Base-by-base conservation (phyloP, 2,888 invertebrate species). In the Polietes domitor region DNA sequence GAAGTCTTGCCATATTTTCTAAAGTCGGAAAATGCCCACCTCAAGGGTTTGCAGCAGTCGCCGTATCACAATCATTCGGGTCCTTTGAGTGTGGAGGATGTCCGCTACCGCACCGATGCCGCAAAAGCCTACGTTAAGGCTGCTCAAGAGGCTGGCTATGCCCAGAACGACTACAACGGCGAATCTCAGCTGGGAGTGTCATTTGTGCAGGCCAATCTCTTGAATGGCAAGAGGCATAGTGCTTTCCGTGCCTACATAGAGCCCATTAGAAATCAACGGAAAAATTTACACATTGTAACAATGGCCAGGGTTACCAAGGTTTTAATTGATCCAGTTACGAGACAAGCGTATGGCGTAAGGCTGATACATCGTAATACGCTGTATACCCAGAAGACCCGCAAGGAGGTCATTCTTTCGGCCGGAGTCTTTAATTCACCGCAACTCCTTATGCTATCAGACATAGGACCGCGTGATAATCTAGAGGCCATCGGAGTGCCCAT, bases 341-440 rank as follows among this genome's bases (percentile, higher is more conserved):
- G 94, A 87, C 92, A 92, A 19, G 96, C 96, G 0, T 93, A 94
- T 82, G 96, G 96, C 0, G 95, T 97, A 0, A 93, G 95, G 87
- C 95, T 95, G 84, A 91, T 94, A 0, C 93, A 94, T 75, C 93
- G 94, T 17, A 93, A 93, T 21, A 86, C 92, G 12, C 89, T 89
- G 37, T 92, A 92, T 83, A 92, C 92, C 10, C 94, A 94, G 0
- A 92, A 90, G 63, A 96, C 96, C 0, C 93, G 93, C 83, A 96
- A 95, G 89, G 97, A 97, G 92, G 95, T 98, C 0, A 96, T 98
- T 75, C 88, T 98, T 17, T 95, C 96, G 15, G 97, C 97, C 1
- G 98, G 98, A 0, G 94, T 97, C 1, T 95, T 98, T 85, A 97
- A 96, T 88, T 96, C 97, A 0, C 97, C 98, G 0, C 98, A 98